Evolutionary conservation across 2,797 vertebrate species (phyloP).

Genomic region (Myotis vivesi): DNA sequence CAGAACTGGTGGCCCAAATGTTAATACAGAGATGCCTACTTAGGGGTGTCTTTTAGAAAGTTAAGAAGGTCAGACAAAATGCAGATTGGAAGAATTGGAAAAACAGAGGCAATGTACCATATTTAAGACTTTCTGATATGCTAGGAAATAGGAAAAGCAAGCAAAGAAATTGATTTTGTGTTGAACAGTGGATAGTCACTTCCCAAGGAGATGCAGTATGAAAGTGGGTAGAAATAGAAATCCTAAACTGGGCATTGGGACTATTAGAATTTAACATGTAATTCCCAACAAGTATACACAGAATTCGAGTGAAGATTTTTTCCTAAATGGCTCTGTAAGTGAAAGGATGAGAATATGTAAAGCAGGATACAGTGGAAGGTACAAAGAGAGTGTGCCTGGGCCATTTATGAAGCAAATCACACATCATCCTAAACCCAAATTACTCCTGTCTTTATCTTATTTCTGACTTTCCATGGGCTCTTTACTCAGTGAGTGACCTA

Average conservation of each 20-base stretch:
- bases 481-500: neutral
- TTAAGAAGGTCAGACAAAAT: conserved; percentile 17
- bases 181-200: neutral
- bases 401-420: neutral
- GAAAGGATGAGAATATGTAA: neutral
- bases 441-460: neutral
- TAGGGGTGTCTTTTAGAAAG: neutral
- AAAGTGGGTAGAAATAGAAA: neutral
- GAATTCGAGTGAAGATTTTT: neutral
- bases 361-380: neutral
- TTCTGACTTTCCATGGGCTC: neutral
- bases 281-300: neutral
- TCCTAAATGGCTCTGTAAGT: neutral
- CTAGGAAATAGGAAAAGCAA: neutral
- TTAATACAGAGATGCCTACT: neutral
- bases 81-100: neutral
- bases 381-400: neutral
- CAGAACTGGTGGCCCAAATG: neutral
- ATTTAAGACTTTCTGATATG: neutral
- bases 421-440: neutral
- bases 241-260: neutral
- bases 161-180: neutral
- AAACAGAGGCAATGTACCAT: neutral
- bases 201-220: neutral
- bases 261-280: neutral